Percentiles rank a stretch among this genome's conserved stretches.
These are phyloP conservation scores for Boulengeromyrus knoepffleri DNA, from an alignment of 2,113 vertebrate genomes.

Conservation along the genomic window DNA sequence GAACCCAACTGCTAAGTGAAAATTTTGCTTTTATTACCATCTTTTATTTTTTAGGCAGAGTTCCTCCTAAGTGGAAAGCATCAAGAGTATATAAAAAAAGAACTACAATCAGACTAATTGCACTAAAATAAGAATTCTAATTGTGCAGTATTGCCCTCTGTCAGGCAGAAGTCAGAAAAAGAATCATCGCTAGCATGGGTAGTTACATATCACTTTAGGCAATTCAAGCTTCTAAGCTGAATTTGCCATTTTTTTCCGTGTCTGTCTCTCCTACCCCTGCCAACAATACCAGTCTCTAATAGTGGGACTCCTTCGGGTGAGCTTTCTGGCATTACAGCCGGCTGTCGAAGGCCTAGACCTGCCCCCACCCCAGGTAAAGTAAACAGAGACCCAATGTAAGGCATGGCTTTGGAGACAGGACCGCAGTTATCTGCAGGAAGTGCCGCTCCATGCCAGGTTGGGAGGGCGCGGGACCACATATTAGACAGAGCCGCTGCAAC, in stretches of 20 bases:
- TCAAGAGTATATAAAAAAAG: background rate
- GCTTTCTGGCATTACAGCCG: constrained; percentile 30
- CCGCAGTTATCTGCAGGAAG: constrained; percentile 37
- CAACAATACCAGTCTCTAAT: constrained; percentile 35
- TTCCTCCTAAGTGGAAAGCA: background rate
- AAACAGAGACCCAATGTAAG: constrained; percentile 56
- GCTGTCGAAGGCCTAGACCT: constrained; percentile 49
- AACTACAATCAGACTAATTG: background rate
- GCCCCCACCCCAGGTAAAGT: constrained; percentile 46
- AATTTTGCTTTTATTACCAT: background rate
- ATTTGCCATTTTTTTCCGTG: background rate
- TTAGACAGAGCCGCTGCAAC: constrained; percentile 16
- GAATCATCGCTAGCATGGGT: background rate
- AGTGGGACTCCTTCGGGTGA: constrained; percentile 56
- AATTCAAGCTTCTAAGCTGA: constrained; percentile 14
- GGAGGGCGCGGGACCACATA: constrained; percentile 34
- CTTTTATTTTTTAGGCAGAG: background rate
- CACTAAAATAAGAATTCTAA: background rate
- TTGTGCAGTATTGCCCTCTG: background rate
- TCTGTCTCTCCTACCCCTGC: background rate
- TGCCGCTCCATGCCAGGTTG: background rate
- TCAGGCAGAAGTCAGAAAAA: background rate
- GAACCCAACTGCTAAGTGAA: background rate
- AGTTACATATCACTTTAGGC: constrained; percentile 17
- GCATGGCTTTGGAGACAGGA: constrained; percentile 20